Conservation (phyloP, 2,888 invertebrate species). For the Isoperla grammatica region DNA sequence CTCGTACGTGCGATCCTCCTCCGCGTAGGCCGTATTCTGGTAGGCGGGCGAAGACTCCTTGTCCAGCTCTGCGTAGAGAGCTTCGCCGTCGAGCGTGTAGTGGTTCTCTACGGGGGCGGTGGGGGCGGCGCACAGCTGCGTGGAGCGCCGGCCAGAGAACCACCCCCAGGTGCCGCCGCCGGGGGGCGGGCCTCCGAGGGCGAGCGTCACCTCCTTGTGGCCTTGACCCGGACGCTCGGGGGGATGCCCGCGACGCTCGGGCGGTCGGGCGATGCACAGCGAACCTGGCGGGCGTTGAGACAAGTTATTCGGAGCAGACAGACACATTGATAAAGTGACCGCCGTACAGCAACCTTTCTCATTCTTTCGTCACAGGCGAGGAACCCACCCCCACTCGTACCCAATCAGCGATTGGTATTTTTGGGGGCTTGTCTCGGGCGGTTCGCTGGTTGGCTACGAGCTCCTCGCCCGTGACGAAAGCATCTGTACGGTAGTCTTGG, state of each 20-base stretch:
- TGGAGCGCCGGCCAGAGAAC: conserved; percentile 29
- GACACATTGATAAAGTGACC: neutral
- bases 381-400: no score
- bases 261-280: conserved; percentile 26
- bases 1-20: conserved; percentile 54
- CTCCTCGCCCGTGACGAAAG: no score
- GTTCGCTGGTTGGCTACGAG: no score
- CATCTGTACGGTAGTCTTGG: no score
- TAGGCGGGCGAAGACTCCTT: conserved; percentile 58
- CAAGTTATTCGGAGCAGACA: neutral
- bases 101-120: conserved; percentile 59
- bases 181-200: neutral
- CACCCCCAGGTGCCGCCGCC: conserved; percentile 33
- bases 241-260: conserved; percentile 4
- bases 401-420: no score
- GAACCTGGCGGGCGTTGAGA: conserved; percentile 26
- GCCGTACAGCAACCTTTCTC: no score
- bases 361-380: no score
- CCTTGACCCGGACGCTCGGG: neutral
- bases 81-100: conserved; percentile 62
- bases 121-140: conserved; percentile 42
- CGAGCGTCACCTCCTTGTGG: conserved; percentile 23
- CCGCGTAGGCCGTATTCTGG: conserved; percentile 63
- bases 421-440: no score
- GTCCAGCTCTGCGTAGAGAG: conserved; percentile 65